phyloP scores from a whole-genome alignment of 2,888 invertebrate species.

The Rhyacophila evoluta region DNA sequence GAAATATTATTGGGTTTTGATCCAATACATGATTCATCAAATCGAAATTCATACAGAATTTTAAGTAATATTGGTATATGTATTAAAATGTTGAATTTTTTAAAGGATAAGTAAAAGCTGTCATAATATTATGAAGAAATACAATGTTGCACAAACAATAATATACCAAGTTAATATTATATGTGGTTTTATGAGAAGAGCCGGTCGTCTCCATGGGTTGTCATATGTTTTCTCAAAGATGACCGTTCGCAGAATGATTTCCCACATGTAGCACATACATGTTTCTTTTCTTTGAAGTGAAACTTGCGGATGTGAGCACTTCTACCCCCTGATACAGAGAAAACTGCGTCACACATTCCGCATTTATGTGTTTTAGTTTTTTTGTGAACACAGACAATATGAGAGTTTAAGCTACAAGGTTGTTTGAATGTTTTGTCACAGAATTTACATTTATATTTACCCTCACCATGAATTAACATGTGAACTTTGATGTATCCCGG shows the following conservation, averaged over 20 bases:
- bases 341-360: conserved; percentile 66
- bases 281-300: conserved; percentile 68
- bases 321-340: conserved; percentile 66
- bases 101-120: no score
- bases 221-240: conserved; percentile 58
- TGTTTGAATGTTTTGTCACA: conserved; percentile 69
- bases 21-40: no score
- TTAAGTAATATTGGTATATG: no score
- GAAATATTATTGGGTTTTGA: no score
- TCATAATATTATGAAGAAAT: no score
- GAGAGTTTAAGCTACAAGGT: conserved; percentile 65
- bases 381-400: conserved; percentile 67
- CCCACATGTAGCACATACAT: conserved; percentile 65
- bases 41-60: no score
- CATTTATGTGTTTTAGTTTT: conserved; percentile 66
- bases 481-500: conserved; percentile 67
- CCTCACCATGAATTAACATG: conserved; percentile 65
- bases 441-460: conserved; percentile 64
- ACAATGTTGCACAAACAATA: no score
- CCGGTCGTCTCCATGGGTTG: background rate
- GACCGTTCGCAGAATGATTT: conserved; percentile 68
- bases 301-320: conserved; percentile 67
- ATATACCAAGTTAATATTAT: no score
- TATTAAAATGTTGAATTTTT: no score
- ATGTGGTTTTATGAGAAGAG: background rate